These are phyloP conservation scores for Prunella fulvescens DNA, from an alignment of 2,113 vertebrate genomes.

Conservation along the genomic window DNA sequence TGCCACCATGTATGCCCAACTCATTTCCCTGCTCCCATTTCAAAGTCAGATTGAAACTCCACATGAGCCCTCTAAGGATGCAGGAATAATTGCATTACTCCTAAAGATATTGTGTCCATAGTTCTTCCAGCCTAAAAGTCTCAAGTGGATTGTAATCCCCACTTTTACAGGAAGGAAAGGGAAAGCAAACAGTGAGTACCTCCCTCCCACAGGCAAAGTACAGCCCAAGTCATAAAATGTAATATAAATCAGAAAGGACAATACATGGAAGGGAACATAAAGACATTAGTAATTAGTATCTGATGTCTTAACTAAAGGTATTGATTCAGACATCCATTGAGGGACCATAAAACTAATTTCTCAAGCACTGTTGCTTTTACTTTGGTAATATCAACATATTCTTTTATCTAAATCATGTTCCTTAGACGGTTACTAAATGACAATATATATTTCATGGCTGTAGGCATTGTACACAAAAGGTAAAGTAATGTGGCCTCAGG, in stretches of 20 bases:
- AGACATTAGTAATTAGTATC: not conserved
- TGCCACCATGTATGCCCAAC: not conserved
- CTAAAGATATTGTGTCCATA: not conserved
- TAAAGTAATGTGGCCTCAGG: not conserved
- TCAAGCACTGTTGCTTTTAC: not conserved
- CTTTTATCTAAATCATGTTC: not conserved
- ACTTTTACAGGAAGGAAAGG: not conserved
- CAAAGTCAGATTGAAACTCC: not conserved
- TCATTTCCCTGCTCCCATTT: not conserved
- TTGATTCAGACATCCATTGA: not conserved
- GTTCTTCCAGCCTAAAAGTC: not conserved
- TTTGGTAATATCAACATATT: not conserved
- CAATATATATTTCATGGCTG: not conserved
- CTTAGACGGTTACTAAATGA: not conserved
- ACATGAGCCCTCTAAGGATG: not conserved
- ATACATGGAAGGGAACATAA: not conserved
- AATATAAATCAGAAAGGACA: not conserved
- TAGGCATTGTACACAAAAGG: not conserved
- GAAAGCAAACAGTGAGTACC: not conserved
- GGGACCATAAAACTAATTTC: not conserved
- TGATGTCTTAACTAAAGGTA: not conserved
- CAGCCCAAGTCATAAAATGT: not conserved
- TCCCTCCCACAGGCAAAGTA: not conserved
- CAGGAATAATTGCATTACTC: not conserved
- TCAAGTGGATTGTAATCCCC: not conserved